Conservation (phyloP, 2,797 vertebrate species). For the Spinus olivaceus region DNA sequence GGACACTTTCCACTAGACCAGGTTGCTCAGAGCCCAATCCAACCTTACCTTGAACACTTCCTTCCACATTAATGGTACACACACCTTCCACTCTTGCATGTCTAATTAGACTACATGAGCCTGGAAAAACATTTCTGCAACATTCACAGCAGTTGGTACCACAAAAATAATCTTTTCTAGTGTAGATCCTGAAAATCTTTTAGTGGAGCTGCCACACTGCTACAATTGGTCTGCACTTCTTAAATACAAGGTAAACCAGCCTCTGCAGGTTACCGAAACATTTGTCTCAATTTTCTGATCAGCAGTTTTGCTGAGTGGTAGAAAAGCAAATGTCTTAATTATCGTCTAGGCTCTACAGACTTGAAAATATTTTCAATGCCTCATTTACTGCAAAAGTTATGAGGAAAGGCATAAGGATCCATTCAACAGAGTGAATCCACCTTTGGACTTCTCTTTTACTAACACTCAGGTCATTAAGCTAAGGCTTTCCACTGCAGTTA, state of each 20-base stretch:
- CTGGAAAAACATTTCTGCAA: background rate
- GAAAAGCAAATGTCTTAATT: background rate
- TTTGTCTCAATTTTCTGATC: background rate
- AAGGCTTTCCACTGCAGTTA: background rate
- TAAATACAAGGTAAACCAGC: background rate
- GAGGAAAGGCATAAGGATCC: background rate
- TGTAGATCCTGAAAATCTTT: background rate
- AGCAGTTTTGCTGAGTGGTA: background rate
- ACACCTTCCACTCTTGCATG: background rate
- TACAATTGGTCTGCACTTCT: background rate
- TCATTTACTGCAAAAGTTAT: background rate
- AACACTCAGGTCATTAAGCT: background rate
- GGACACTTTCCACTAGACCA: background rate
- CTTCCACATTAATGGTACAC: background rate
- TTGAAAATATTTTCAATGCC: background rate
- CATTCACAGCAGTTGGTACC: accelerated
- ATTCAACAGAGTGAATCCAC: background rate
- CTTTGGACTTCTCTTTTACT: background rate
- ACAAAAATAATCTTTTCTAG: background rate
- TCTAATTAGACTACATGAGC: background rate
- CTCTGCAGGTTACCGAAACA: background rate
- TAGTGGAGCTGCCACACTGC: background rate
- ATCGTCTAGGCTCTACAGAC: background rate
- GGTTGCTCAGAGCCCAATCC: background rate
- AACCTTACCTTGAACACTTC: background rate